These are phyloP conservation scores for Orcinus orca DNA, from an alignment of 2,113 vertebrate species.

Conservation along the genomic window DNA sequence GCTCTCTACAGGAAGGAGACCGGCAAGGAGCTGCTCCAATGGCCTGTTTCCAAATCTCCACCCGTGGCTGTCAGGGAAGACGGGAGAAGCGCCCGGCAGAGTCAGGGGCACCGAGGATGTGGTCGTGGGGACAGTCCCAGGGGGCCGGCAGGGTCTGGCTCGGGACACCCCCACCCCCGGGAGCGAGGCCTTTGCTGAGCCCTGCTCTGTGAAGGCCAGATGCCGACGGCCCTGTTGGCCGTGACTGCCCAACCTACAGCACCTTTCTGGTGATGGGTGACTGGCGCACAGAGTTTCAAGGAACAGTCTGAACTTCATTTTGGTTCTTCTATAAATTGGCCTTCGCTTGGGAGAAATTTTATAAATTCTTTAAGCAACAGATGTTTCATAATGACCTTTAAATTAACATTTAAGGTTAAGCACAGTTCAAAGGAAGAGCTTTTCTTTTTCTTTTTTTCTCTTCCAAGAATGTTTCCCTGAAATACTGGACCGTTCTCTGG, in stretches of 20 bases:
- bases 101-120: fast-evolving
- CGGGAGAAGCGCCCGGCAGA: not conserved
- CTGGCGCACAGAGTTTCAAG: not conserved
- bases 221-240: not conserved
- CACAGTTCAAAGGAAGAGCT: not conserved
- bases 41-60: not conserved
- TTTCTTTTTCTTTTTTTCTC: not conserved
- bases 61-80: fast-evolving
- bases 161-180: not conserved
- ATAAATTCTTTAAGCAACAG: not conserved
- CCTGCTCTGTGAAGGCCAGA: not conserved
- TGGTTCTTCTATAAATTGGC: fast-evolving
- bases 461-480: not conserved
- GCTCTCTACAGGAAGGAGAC: not conserved
- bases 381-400: not conserved
- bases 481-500: not conserved
- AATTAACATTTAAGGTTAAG: not conserved
- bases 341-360: not conserved
- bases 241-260: too few species aligned
- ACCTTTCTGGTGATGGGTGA: too few species aligned
- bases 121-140: fast-evolving
- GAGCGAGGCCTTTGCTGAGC: too few species aligned
- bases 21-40: not conserved
- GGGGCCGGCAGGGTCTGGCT: fast-evolving
- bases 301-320: not conserved